phyloP scores from a whole-genome alignment of 2,888 invertebrate genomes.

The Cataglyphis cursor region DNA sequence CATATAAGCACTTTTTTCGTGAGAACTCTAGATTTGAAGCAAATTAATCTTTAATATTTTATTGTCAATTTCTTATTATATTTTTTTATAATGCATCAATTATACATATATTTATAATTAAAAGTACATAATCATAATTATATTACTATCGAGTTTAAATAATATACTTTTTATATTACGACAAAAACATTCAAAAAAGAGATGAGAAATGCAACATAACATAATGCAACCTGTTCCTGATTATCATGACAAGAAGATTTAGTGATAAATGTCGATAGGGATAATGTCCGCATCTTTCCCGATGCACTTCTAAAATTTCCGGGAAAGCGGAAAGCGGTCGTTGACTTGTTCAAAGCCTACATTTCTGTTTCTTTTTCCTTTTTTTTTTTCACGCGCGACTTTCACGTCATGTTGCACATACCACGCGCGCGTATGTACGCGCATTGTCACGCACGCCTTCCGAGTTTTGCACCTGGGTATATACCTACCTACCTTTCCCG shows the following conservation, averaged over 20 bases:
- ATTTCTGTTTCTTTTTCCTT: slow-evolving; percentile 16
- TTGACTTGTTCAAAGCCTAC: slow-evolving; percentile 28
- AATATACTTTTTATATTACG: too few relatives aligned
- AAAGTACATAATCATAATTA: neutral
- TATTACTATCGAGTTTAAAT: too few relatives aligned
- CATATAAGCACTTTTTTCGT: neutral
- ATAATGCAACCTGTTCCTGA: neutral
- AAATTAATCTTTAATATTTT: neutral
- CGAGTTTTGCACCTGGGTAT: slow-evolving; percentile 75
- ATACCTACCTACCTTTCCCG: slow-evolving; percentile 76
- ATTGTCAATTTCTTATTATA: too few relatives aligned
- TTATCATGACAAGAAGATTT: neutral
- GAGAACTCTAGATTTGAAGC: neutral
- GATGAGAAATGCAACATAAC: neutral
- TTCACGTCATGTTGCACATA: slow-evolving; percentile 58
- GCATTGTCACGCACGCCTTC: slow-evolving; percentile 76
- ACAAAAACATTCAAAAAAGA: too few relatives aligned
- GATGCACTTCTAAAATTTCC: slow-evolving; percentile 12
- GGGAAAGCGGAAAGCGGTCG: slow-evolving; percentile 27
- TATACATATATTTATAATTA: neutral
- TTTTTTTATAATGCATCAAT: neutral
- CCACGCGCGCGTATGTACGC: slow-evolving; percentile 59
- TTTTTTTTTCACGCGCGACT: slow-evolving; percentile 56
- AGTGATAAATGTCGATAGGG: neutral
- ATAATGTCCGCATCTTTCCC: neutral